phyloP scores from a whole-genome alignment of 2,888 invertebrate genomes.

The Polydrusus tereticollis region DNA sequence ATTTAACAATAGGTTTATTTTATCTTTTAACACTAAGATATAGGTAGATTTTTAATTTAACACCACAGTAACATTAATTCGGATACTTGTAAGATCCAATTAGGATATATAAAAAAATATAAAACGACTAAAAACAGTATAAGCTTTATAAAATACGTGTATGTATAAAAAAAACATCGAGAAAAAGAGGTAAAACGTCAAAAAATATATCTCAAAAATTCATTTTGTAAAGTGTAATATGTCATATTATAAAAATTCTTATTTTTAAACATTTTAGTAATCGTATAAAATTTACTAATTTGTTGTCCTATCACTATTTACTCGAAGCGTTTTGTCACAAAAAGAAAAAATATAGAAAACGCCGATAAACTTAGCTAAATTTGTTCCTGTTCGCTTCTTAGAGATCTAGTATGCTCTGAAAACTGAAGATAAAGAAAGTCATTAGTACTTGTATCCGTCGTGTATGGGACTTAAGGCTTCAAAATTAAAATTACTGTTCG shows the following conservation, averaged over 20 bases:
- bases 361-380: slow-evolving; percentile 12
- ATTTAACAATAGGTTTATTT: slow-evolving; percentile 18
- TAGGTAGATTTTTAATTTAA: neutral
- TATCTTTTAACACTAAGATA: slow-evolving; percentile 13
- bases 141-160: slow-evolving; percentile 14
- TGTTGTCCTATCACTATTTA: slow-evolving; percentile 4
- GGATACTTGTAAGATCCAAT: slow-evolving; percentile 14
- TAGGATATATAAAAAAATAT: slow-evolving; percentile 17
- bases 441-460: neutral
- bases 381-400: slow-evolving; percentile 50
- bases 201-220: slow-evolving; percentile 6
- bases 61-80: slow-evolving; percentile 15
- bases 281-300: neutral
- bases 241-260: neutral
- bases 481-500: too few species aligned
- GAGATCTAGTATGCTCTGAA: slow-evolving; percentile 65
- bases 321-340: slow-evolving; percentile 10
- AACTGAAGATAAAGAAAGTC: slow-evolving; percentile 57
- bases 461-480: neutral
- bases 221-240: neutral
- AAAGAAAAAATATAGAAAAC: slow-evolving; percentile 6
- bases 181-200: slow-evolving; percentile 2
- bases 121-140: slow-evolving; percentile 1
- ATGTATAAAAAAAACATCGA: slow-evolving; percentile 8
- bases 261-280: neutral